Evolutionary conservation across 2,888 invertebrate genomes (phyloP).

Genomic region (Monopis laevigella): DNA sequence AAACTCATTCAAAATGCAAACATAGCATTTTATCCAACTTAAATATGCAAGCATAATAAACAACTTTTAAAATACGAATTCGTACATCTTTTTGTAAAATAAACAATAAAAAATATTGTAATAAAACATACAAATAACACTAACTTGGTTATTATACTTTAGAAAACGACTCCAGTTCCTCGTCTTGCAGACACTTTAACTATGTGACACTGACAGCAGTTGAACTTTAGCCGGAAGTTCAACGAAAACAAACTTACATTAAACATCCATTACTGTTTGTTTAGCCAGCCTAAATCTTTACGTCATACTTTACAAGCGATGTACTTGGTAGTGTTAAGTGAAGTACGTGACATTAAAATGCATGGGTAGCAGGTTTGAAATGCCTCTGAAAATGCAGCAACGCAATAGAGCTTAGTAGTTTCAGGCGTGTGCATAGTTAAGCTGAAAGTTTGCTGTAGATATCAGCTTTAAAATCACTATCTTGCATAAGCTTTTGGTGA

Average conservation of each 20-base stretch:
- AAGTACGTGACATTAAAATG: too few relatives aligned
- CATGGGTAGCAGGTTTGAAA: not conserved
- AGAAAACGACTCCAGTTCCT: slow-evolving; percentile 8
- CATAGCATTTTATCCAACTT: too few relatives aligned
- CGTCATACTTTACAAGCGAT: too few relatives aligned
- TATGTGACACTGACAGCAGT: slow-evolving; percentile 5
- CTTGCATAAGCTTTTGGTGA: slow-evolving; percentile 1
- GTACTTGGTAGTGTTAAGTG: too few relatives aligned
- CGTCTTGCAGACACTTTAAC: slow-evolving; percentile 7
- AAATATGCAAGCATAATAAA: too few relatives aligned
- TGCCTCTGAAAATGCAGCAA: slow-evolving; percentile 9
- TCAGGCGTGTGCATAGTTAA: slow-evolving; percentile 24
- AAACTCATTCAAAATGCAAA: too few relatives aligned
- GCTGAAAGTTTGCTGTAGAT: slow-evolving; percentile 23
- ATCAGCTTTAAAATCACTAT: slow-evolving; percentile 2
- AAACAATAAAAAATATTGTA: too few relatives aligned
- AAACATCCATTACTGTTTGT: not conserved
- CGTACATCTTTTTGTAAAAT: too few relatives aligned
- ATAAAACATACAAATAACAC: too few relatives aligned
- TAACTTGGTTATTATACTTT: slow-evolving; percentile 5
- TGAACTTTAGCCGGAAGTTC: slow-evolving; percentile 3
- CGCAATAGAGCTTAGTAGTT: slow-evolving; percentile 20
- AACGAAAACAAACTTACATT: not conserved
- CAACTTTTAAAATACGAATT: too few relatives aligned
- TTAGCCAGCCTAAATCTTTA: too few relatives aligned